Evolutionary conservation across 2,113 vertebrate genomes (phyloP).

Genomic region (Hippopotamus amphibius): DNA sequence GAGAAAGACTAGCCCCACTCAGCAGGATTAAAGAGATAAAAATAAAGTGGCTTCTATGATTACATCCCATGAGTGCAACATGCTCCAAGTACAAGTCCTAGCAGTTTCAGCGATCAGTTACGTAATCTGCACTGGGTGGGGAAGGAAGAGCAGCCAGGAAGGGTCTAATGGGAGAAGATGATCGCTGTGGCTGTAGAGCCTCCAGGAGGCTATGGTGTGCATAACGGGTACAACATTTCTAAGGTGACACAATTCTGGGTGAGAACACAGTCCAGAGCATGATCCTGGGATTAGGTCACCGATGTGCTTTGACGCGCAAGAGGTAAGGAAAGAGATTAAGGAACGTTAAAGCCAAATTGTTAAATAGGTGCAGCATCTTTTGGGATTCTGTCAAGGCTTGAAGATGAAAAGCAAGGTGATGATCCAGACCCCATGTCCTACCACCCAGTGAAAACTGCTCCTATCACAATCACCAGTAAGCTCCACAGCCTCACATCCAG

Average conservation of each 20-base stretch:
- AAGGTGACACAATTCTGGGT: neutral
- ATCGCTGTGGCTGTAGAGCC: neutral
- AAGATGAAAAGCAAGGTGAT: neutral
- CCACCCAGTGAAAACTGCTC: neutral
- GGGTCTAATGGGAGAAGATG: neutral
- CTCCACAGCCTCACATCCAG: neutral
- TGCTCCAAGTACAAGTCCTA: neutral
- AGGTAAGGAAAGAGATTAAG: neutral
- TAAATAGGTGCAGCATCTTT: neutral
- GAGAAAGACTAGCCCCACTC: neutral
- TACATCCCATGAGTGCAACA: neutral
- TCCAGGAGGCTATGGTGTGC: neutral
- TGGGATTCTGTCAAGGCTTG: neutral
- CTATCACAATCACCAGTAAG: neutral
- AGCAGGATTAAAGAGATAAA: neutral
- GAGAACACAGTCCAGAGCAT: neutral
- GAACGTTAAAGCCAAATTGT: neutral
- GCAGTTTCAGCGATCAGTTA: neutral
- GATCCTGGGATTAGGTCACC: neutral
- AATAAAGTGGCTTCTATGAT: neutral
- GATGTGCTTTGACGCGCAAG: neutral
- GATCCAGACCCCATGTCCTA: neutral
- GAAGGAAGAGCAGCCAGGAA: neutral
- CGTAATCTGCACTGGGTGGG: neutral
- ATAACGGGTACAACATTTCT: neutral